A percentile compares a stretch with the other conserved stretches of the same genome.
These are phyloP conservation scores for Cyphomyrus discorhynchus DNA, from an alignment of 2,113 vertebrate species.

Conservation along the genomic window DNA sequence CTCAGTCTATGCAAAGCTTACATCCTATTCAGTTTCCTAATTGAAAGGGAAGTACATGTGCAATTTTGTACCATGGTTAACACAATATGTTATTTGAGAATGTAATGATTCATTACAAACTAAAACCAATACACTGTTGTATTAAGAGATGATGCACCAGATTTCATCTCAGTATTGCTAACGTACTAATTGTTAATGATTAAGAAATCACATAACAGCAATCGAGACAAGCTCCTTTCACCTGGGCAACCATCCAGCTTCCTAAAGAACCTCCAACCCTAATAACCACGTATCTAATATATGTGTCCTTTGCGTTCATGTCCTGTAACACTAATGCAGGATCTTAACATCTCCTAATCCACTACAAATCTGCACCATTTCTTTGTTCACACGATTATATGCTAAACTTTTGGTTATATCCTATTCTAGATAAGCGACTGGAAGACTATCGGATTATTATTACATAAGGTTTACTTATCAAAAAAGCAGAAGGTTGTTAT, in stretches of 20 bases:
- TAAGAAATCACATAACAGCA: too few relatives aligned
- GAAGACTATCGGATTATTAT: not conserved
- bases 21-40: not conserved
- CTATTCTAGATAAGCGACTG: not conserved
- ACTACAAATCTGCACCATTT: not conserved
- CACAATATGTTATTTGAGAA: not conserved
- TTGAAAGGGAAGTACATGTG: not conserved
- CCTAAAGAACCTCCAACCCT: too few relatives aligned
- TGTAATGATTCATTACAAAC: not conserved
- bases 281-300: too few relatives aligned
- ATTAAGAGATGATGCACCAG: too few relatives aligned
- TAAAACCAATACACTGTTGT: too few relatives aligned
- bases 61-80: not conserved
- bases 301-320: too few relatives aligned
- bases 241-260: too few relatives aligned
- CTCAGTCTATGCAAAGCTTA: not conserved
- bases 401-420: not conserved
- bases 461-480: not conserved
- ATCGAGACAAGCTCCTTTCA: too few relatives aligned
- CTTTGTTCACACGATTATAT: not conserved
- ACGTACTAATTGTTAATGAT: not conserved
- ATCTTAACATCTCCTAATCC: too few relatives aligned
- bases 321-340: too few relatives aligned
- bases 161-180: not conserved
- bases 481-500: not conserved